Conservation (phyloP, 2,113 vertebrate species). For the Vidua chalybeata region DNA sequence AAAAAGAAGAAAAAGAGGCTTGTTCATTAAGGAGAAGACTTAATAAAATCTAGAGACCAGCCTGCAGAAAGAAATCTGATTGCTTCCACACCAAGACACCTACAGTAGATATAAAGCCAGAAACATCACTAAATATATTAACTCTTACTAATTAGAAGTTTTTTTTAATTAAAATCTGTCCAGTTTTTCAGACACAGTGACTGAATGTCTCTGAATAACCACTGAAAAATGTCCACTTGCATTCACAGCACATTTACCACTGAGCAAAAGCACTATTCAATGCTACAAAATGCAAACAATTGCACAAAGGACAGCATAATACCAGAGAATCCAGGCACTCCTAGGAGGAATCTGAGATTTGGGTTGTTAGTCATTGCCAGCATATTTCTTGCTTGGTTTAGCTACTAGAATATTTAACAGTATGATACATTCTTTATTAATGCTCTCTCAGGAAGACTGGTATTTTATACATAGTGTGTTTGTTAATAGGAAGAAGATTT, state of each 20-base stretch:
- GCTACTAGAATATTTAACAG: not conserved
- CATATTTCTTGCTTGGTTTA: not conserved
- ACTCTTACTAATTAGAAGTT: not conserved
- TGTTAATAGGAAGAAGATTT: not conserved
- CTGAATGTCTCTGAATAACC: not conserved
- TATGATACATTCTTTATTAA: not conserved
- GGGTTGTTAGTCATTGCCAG: not conserved
- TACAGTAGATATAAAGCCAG: not conserved
- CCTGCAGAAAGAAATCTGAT: not conserved
- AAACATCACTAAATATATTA: not conserved
- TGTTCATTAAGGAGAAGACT: not conserved
- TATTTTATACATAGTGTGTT: not conserved
- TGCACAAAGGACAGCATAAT: not conserved
- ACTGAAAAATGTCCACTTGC: not conserved
- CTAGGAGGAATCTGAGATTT: not conserved
- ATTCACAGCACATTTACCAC: not conserved
- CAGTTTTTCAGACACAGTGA: not conserved
- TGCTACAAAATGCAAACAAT: not conserved
- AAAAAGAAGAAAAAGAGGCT: not conserved
- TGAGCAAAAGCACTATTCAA: not conserved
- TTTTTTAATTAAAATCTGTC: not conserved
- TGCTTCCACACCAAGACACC: not conserved
- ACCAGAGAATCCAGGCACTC: not conserved
- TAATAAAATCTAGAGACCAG: constrained; percentile 3
- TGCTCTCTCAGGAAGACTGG: not conserved